Conservation (phyloP, 92 coral and sea anemone species). For the Desmophyllum pertusum region DNA sequence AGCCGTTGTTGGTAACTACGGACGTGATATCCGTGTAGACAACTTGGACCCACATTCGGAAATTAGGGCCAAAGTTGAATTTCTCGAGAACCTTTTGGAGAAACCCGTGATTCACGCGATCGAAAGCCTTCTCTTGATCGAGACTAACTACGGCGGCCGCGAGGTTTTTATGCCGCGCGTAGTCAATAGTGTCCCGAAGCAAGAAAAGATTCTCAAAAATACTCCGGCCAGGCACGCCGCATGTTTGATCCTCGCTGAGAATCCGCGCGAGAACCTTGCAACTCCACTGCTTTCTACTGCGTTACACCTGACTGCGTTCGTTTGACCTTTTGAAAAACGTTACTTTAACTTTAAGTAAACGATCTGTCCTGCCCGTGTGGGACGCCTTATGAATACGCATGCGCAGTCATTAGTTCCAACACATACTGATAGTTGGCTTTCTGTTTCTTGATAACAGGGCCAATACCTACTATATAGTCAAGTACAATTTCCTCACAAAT, state of each 20-base stretch:
- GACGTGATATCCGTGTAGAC: not conserved
- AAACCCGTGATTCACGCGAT: not conserved
- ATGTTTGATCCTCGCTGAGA: slow-evolving; percentile 26
- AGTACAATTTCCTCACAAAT: too few relatives aligned
- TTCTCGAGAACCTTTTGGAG: not conserved
- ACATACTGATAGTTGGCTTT: too few relatives aligned
- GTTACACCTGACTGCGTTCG: too few relatives aligned
- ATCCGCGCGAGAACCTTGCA: not conserved
- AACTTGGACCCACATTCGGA: not conserved
- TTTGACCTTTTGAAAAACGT: too few relatives aligned
- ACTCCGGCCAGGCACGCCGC: slow-evolving; percentile 5
- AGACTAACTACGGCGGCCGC: not conserved
- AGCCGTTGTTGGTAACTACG: not conserved
- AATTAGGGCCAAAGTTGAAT: not conserved
- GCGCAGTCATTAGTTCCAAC: too few relatives aligned
- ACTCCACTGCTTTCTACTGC: too few relatives aligned
- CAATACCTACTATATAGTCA: too few relatives aligned
- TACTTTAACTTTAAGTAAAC: too few relatives aligned
- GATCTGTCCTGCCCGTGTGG: too few relatives aligned
- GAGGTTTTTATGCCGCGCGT: not conserved
- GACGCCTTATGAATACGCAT: too few relatives aligned
- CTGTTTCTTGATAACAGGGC: too few relatives aligned
- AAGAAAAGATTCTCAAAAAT: slow-evolving; percentile 22
- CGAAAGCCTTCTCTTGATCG: slow-evolving; percentile 48
- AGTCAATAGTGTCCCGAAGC: not conserved